Percentiles rank a stretch among this genome's conserved stretches.
Evolutionary conservation across 1,140 invertebrate species (phyloP).

Genomic region (Kradibia gibbosae): DNA sequence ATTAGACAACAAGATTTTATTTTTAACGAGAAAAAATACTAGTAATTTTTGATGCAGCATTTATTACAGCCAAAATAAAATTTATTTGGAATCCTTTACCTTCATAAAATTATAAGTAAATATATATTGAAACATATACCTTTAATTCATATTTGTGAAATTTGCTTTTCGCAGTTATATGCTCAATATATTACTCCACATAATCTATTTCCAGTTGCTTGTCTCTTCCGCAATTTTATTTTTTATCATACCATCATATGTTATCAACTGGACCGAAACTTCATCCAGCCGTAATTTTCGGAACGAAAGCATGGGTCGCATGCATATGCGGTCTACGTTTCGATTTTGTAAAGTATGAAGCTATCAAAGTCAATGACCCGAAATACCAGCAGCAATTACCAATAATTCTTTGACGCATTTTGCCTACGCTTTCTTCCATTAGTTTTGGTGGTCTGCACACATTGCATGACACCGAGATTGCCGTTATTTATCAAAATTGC

Average conservation of each 20-base stretch:
- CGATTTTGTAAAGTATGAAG: constrained; percentile 72
- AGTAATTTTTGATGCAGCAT: too few relatives aligned
- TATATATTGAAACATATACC: too few relatives aligned
- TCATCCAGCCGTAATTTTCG: constrained; percentile 20
- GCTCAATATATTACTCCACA: not conserved
- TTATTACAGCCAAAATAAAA: too few relatives aligned
- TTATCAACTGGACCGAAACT: constrained; percentile 37
- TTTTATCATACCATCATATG: constrained; percentile 9
- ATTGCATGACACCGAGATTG: not conserved
- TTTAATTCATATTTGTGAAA: not conserved
- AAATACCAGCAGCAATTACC: constrained; percentile 68
- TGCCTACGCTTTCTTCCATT: constrained; percentile 58
- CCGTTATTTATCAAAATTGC: constrained; percentile 34
- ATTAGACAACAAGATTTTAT: too few relatives aligned
- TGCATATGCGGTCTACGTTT: constrained; percentile 62
- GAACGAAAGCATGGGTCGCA: not conserved
- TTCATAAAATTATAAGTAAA: too few relatives aligned
- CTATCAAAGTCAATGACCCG: constrained; percentile 70
- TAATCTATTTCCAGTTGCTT: not conserved
- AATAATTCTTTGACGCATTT: constrained; percentile 67
- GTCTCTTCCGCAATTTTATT: constrained; percentile 4
- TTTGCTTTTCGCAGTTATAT: not conserved
- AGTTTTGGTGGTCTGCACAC: constrained; percentile 3
- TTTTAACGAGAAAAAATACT: too few relatives aligned
- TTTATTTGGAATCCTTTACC: too few relatives aligned